Conservation (phyloP, 2,888 invertebrate genomes). For the Nomada flava region DNA sequence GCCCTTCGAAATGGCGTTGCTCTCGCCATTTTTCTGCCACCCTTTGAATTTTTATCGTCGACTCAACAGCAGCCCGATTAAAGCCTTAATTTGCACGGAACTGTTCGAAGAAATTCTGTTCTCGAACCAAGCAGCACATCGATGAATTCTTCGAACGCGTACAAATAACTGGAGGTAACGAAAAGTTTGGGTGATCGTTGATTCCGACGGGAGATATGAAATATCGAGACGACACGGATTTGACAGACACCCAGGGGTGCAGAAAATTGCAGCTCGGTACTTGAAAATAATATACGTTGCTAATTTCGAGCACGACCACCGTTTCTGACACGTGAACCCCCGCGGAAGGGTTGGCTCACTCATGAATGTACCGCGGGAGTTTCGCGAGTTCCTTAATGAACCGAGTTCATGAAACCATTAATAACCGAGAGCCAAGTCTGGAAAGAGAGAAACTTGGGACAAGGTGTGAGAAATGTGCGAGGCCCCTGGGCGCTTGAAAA, state of each 20-base stretch:
- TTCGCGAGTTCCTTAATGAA: slow-evolving; percentile 80
- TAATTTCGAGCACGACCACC: slow-evolving; percentile 55
- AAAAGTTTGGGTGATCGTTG: no score
- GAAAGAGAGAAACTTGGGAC: slow-evolving; percentile 30
- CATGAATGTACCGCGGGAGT: slow-evolving; percentile 67
- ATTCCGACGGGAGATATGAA: background rate
- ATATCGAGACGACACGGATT: background rate
- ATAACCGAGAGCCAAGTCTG: slow-evolving; percentile 74
- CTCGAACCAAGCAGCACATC: background rate
- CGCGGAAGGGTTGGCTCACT: slow-evolving; percentile 51
- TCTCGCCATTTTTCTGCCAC: background rate
- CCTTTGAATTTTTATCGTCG: slow-evolving; percentile 13
- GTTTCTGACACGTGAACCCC: slow-evolving; percentile 50
- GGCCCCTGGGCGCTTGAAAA: slow-evolving; percentile 8
- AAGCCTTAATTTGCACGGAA: background rate
- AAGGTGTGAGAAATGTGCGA: slow-evolving; percentile 42
- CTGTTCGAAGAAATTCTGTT: background rate
- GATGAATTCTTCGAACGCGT: background rate
- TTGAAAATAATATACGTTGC: slow-evolving; percentile 63
- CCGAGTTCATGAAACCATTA: slow-evolving; percentile 81
- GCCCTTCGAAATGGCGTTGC: background rate
- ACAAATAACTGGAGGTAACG: no score
- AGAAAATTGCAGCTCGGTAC: slow-evolving; percentile 2
- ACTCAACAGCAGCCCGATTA: background rate
- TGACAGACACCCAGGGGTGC: background rate